These are phyloP conservation scores for Oplegnathus fasciatus DNA, from an alignment of 2,113 vertebrate species.

Conservation along the genomic window DNA sequence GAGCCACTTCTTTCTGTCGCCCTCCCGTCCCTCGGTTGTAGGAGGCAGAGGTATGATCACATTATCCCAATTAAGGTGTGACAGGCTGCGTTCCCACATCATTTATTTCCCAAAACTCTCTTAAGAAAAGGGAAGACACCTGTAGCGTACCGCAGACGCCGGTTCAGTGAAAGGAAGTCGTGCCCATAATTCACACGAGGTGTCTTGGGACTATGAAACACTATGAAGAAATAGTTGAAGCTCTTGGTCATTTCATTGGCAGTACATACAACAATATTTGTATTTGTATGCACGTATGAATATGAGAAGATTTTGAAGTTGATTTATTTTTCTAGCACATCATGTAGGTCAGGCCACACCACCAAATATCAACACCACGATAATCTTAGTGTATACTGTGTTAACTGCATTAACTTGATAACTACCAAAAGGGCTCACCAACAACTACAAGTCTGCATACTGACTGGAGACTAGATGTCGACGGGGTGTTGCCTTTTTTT, in stretches of 20 bases:
- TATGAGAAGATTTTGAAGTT: not conserved
- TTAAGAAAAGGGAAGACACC: not conserved
- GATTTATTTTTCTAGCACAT: not conserved
- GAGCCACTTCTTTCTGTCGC: not conserved
- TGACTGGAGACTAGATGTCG: not conserved
- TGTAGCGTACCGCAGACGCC: not conserved
- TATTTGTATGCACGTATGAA: too few relatives aligned
- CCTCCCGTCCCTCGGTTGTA: not conserved
- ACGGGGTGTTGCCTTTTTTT: not conserved
- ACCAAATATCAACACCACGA: not conserved
- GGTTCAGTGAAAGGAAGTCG: not conserved
- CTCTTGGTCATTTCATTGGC: too few relatives aligned
- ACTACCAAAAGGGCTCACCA: not conserved
- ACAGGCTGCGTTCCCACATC: not conserved
- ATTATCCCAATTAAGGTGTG: not conserved
- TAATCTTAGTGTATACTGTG: not conserved
- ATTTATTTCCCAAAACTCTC: not conserved
- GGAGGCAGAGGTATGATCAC: not conserved
- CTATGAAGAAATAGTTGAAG: too few relatives aligned
- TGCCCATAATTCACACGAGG: not conserved
- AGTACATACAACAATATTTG: too few relatives aligned
- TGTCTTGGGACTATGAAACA: not conserved
- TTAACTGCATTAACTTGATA: not conserved
- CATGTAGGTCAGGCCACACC: not conserved
- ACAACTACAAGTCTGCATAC: not conserved